Evolutionary conservation across 2,888 invertebrate genomes (phyloP), one percentile per base, ranked within the genome.

Genomic region (Sympetrum striolatum): DNA sequence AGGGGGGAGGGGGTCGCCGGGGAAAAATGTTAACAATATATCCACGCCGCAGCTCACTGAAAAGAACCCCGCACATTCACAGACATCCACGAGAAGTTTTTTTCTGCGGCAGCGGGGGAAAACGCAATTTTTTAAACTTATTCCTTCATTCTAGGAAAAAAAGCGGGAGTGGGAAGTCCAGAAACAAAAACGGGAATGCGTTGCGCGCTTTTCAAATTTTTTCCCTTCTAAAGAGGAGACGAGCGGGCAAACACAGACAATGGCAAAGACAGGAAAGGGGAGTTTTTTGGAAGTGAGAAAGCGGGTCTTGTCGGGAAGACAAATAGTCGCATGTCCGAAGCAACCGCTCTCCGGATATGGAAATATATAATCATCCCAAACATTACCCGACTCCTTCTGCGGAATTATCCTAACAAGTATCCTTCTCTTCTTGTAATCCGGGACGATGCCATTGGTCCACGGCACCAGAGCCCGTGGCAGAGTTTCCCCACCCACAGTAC

Each of bases 1-100:
- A n/a, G 81, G 0, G 53, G 53, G 53, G 2, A 31, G 25, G 48
- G 6, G 53, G 15, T 10, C 58, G 31, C 39, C 10, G 2, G 31
- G 31, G 82, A 82, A 86, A 64, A 86, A 86, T 86, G 86, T 60
- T 86, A 86, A 86, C 86, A 60, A 86, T 86, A 86, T 86, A 86
- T 86, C 64, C 86, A 86, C 86, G 86, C 86, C 60, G 53, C 35
- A 64, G 58, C 35, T 48, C 18, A 14, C 60, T 60, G 64, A 60
- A 64, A 80, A 82, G 64, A 10, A n/a, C 35, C 37, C 60, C 64
- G 12, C 37, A 60, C 60, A 86, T 86, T 37, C 60, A 60, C 86
- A 64, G 86, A 22, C 60, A 86, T 86, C 86, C 86, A 31, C 25
- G 31, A 73, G 73, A 53, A 53, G 73, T 73, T 73, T 73, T 53